Conservation (phyloP, 2,113 vertebrate species). For the Neolamprologus kungweensis region DNA sequence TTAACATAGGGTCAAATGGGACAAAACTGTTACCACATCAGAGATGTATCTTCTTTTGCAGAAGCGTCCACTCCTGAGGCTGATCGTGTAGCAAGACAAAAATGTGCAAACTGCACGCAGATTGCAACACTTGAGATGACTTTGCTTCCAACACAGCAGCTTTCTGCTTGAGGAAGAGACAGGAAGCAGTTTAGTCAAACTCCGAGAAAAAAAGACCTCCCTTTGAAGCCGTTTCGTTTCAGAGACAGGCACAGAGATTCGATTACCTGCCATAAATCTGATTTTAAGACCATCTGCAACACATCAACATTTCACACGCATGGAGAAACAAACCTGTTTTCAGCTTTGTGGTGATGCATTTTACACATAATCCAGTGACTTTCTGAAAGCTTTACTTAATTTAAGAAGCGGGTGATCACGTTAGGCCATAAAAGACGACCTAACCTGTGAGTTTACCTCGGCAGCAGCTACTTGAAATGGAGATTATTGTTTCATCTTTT, state of each 20-base stretch:
- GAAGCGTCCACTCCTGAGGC: neutral
- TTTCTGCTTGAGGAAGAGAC: neutral
- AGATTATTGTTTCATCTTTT: neutral
- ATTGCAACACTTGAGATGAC: neutral
- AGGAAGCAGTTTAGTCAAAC: neutral
- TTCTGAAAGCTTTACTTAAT: neutral
- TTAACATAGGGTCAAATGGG: neutral
- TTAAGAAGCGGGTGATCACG: neutral
- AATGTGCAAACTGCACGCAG: neutral
- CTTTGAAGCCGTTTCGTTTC: neutral
- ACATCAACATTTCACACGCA: neutral
- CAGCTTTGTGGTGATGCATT: neutral
- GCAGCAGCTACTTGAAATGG: neutral
- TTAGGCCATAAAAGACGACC: neutral
- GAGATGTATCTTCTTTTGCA: neutral
- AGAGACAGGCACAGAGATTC: neutral
- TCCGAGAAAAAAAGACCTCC: accelerated
- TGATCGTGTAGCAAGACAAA: neutral
- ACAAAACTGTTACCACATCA: neutral
- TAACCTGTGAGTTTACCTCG: neutral
- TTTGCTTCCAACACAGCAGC: neutral
- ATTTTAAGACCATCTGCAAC: neutral
- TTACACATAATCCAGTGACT: neutral
- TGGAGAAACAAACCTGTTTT: neutral
- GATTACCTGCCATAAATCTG: neutral